Conservation (phyloP, 2,113 vertebrate species). For the Hippotragus niger region DNA sequence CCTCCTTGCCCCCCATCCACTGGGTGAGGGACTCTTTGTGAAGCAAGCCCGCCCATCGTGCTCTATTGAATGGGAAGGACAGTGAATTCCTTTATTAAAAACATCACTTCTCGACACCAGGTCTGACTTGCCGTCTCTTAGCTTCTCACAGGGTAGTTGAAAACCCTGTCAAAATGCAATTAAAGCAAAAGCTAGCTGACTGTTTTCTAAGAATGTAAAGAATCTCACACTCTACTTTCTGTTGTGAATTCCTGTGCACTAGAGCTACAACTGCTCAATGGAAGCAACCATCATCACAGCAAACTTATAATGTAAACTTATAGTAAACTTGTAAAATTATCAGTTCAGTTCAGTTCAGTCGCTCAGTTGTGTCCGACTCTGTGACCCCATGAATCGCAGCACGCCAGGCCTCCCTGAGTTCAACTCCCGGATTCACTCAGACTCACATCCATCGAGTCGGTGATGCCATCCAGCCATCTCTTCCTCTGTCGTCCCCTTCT, state of each 20-base stretch:
- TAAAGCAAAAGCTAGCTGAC: conserved; percentile 39
- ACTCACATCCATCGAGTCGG: too few relatives aligned
- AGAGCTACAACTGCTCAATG: conserved; percentile 67
- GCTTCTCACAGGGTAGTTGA: conserved; percentile 2
- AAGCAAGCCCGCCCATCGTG: neutral
- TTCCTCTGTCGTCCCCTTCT: too few relatives aligned
- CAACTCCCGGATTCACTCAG: too few relatives aligned
- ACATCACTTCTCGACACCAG: neutral
- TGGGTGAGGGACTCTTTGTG: neutral
- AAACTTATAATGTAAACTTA: neutral
- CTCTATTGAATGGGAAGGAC: neutral
- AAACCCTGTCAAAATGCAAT: conserved; percentile 52
- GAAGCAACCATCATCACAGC: conserved; percentile 69
- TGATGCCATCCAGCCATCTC: too few relatives aligned
- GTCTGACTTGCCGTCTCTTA: neutral
- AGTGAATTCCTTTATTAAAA: conserved; percentile 19
- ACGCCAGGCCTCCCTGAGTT: too few relatives aligned
- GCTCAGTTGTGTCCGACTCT: fast-evolving
- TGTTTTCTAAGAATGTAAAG: conserved; percentile 63
- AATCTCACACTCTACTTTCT: conserved; percentile 68
- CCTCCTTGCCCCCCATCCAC: neutral
- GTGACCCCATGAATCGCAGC: fast-evolving
- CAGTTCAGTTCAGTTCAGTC: too few relatives aligned
- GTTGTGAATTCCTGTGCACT: conserved; percentile 52
- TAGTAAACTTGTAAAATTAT: too few relatives aligned